Percentiles rank a stretch among this genome's conserved stretches.
Evolutionary conservation across 2,888 invertebrate species (phyloP).

Genomic region (Timema cristinae): DNA sequence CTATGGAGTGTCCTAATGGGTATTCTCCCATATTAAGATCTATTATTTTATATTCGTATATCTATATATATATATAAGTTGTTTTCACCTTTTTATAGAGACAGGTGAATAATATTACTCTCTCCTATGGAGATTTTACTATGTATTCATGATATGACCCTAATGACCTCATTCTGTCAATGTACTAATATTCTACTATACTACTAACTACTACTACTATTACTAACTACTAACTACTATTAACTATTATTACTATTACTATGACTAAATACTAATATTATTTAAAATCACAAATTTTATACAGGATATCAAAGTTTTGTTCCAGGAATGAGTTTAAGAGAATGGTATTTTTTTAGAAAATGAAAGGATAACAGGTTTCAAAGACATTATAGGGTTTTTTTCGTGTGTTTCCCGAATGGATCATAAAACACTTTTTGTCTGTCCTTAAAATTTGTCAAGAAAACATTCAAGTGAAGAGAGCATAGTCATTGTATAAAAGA

Average conservation of each 20-base stretch:
- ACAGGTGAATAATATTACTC: too few relatives aligned
- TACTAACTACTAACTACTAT: too few relatives aligned
- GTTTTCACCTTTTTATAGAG: too few relatives aligned
- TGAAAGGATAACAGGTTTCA: not conserved
- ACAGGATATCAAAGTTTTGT: slow-evolving; percentile 9
- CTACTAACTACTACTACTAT: too few relatives aligned
- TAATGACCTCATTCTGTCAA: too few relatives aligned
- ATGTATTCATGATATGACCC: too few relatives aligned
- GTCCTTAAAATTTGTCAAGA: slow-evolving; percentile 5
- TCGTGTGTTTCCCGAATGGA: not conserved
- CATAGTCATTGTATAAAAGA: not conserved
- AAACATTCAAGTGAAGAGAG: not conserved
- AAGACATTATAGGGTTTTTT: not conserved
- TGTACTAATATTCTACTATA: too few relatives aligned
- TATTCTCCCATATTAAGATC: too few relatives aligned
- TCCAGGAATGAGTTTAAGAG: not conserved
- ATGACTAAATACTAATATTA: not conserved
- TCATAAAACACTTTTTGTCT: not conserved
- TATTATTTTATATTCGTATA: too few relatives aligned
- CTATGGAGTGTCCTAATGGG: too few relatives aligned
- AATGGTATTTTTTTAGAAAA: slow-evolving; percentile 9
- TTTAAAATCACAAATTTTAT: not conserved
- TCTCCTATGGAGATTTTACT: too few relatives aligned
- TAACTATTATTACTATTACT: slow-evolving; percentile 9
- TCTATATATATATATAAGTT: too few relatives aligned